Conservation (phyloP, 2,113 vertebrate genomes). For the Xyrauchen texanus region DNA sequence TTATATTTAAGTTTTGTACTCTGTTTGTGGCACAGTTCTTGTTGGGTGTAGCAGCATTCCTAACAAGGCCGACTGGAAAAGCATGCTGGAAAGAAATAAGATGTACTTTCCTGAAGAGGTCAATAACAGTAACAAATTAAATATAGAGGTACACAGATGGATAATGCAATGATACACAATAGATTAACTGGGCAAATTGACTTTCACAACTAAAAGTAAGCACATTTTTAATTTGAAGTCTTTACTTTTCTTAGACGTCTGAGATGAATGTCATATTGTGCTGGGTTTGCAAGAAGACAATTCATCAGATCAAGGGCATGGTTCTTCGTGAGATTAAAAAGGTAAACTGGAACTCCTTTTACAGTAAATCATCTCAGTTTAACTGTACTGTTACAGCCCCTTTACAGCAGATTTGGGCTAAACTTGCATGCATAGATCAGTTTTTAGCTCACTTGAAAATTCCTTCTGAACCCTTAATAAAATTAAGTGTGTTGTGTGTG, state of each 20-base stretch:
- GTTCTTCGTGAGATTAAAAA: not conserved
- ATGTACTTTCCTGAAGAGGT: not conserved
- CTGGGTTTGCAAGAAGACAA: constrained; percentile 19
- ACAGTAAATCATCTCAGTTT: not conserved
- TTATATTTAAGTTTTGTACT: not conserved
- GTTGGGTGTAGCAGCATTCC: not conserved
- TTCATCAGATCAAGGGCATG: not conserved
- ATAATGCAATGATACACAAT: not conserved
- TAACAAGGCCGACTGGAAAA: not conserved
- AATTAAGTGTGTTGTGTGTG: not conserved
- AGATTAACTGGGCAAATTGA: not conserved
- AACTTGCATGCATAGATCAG: no score
- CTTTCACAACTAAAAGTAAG: not conserved
- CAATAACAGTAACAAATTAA: not conserved
- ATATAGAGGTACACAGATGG: not conserved
- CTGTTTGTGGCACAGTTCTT: not conserved
- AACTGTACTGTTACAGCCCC: no score
- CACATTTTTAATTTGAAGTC: not conserved
- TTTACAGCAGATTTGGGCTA: no score
- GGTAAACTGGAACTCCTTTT: constrained; percentile 2
- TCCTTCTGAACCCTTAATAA: not conserved
- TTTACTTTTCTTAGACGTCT: not conserved
- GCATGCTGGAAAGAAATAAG: constrained; percentile 1
- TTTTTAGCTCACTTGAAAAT: not conserved
- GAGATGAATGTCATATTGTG: constrained; percentile 3